These are phyloP conservation scores for Phocoena phocoena DNA, from an alignment of 2,113 vertebrate species.

Conservation along the genomic window DNA sequence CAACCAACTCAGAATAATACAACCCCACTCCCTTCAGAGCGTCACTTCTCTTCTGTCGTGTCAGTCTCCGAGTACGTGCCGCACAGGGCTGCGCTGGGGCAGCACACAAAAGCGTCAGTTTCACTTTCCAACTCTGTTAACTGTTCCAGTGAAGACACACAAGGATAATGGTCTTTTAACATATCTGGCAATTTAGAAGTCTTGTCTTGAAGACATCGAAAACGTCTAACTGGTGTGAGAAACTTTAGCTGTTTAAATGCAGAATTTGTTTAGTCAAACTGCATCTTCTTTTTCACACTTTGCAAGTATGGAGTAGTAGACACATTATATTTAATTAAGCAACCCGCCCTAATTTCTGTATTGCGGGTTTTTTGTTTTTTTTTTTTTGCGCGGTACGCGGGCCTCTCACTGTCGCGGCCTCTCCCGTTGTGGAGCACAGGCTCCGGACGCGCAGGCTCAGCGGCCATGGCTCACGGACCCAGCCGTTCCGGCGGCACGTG, in stretches of 20 bases:
- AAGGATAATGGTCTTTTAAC: constrained; percentile 89
- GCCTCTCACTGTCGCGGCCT: too few species aligned
- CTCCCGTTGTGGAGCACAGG: too few species aligned
- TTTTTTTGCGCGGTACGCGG: too few species aligned
- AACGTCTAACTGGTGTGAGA: constrained; percentile 94
- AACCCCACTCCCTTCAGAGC: accelerated
- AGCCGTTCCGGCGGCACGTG: too few species aligned
- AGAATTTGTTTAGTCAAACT: constrained; percentile 79
- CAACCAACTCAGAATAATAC: background rate
- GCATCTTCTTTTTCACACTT: constrained; percentile 88
- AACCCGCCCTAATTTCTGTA: constrained; percentile 77
- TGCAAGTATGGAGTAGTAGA: constrained; percentile 88
- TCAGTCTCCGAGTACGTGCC: constrained; percentile 44
- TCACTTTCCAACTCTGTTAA: constrained; percentile 86
- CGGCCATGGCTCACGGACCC: too few species aligned
- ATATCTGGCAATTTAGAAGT: constrained; percentile 82
- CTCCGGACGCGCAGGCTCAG: too few species aligned
- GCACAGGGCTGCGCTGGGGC: constrained; percentile 83
- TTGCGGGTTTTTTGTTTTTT: constrained; percentile 59
- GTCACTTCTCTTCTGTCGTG: constrained; percentile 27
- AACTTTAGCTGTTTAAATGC: constrained; percentile 91
- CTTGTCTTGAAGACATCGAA: constrained; percentile 89
- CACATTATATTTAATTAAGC: constrained; percentile 86
- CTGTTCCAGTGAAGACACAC: constrained; percentile 89
- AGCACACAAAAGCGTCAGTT: constrained; percentile 85